These are phyloP conservation scores for Glossosoma conforme DNA, from an alignment of 1,140 invertebrate genomes.

Conservation along the genomic window DNA sequence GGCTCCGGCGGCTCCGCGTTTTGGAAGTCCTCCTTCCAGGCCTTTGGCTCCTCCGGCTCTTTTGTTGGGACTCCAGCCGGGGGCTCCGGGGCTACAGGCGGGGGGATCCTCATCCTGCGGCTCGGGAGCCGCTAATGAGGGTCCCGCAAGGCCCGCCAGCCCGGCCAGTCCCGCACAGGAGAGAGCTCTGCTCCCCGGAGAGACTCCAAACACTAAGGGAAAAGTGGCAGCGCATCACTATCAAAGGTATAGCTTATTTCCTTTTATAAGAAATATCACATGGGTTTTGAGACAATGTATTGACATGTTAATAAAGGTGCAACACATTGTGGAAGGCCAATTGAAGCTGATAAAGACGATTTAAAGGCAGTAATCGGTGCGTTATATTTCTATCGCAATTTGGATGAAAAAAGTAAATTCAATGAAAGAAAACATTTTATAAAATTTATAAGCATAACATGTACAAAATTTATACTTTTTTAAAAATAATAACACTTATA, in stretches of 20 bases:
- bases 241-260: slow-evolving; percentile 28
- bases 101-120: slow-evolving; percentile 38
- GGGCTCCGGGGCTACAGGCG: slow-evolving; percentile 12
- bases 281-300: too few species aligned
- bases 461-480: too few species aligned
- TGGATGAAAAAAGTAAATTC: too few species aligned
- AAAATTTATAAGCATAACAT: too few species aligned
- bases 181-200: slow-evolving; percentile 19
- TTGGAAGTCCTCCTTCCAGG: slow-evolving; percentile 25
- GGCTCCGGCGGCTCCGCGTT: slow-evolving; percentile 16
- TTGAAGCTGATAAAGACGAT: too few species aligned
- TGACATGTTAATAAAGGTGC: too few species aligned
- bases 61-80: slow-evolving; percentile 27
- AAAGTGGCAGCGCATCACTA: slow-evolving; percentile 27
- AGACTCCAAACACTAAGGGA: slow-evolving; percentile 1
- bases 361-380: too few species aligned
- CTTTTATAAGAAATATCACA: too few species aligned
- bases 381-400: too few species aligned
- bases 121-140: slow-evolving; percentile 46
- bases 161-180: slow-evolving; percentile 56
- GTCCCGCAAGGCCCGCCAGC: slow-evolving; percentile 42
- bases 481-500: too few species aligned
- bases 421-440: too few species aligned
- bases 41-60: slow-evolving; percentile 36
- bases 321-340: too few species aligned